Conservation (phyloP, 2,888 invertebrate species). For the Thelaira solivaga region DNA sequence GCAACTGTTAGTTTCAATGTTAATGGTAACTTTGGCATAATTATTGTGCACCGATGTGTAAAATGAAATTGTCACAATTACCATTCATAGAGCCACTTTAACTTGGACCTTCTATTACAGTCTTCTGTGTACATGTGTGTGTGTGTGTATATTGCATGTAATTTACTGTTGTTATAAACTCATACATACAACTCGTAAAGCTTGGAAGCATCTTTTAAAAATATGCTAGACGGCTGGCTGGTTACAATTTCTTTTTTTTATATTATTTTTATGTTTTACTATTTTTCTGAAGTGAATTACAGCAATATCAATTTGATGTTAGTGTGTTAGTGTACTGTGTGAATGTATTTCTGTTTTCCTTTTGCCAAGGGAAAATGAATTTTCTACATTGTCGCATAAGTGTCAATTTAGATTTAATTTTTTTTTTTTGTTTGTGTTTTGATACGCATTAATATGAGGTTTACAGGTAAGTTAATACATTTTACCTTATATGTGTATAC, state of each 20-base stretch:
- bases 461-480: not conserved
- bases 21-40: constrained; percentile 59
- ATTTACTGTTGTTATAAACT: not conserved
- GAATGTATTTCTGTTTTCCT: not conserved
- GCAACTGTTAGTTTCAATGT: constrained; percentile 51
- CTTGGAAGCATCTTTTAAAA: constrained; percentile 34
- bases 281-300: constrained; percentile 37
- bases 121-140: not conserved
- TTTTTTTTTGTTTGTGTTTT: not conserved
- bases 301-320: not conserved
- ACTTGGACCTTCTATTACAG: constrained; percentile 37
- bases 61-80: constrained; percentile 67
- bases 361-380: constrained; percentile 37
- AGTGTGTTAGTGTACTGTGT: not conserved
- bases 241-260: constrained; percentile 21
- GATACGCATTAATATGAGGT: not conserved
- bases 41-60: constrained; percentile 64
- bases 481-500: not conserved
- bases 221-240: constrained; percentile 39
- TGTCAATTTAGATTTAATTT: constrained; percentile 49
- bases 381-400: constrained; percentile 59
- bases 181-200: not conserved
- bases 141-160: not conserved
- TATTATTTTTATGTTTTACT: too few relatives aligned
- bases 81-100: constrained; percentile 49